Evolutionary conservation across 2,888 invertebrate genomes (phyloP).

Genomic region (Calameuta idolon): DNA sequence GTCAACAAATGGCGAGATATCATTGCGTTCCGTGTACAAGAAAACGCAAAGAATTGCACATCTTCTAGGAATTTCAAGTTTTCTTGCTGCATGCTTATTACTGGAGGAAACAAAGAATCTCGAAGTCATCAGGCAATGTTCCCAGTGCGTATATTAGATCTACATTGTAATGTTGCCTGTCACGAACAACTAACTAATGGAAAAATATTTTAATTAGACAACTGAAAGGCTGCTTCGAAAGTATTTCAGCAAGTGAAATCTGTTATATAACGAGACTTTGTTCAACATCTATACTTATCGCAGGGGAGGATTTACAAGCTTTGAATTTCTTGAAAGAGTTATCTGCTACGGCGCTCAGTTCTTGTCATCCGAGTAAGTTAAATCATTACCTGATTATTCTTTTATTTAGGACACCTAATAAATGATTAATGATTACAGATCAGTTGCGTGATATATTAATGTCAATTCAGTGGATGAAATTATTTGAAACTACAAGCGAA

Average conservation of each 20-base stretch:
- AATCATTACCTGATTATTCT: background rate
- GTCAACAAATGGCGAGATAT: slow-evolving; percentile 17
- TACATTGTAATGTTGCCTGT: background rate
- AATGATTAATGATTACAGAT: background rate
- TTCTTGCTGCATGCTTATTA: slow-evolving; percentile 38
- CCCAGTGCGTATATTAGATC: slow-evolving; percentile 34
- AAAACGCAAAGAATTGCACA: slow-evolving; percentile 39
- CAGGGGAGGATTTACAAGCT: slow-evolving; percentile 21
- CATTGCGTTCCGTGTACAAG: slow-evolving; percentile 25
- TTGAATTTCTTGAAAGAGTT: slow-evolving; percentile 27
- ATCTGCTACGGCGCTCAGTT: slow-evolving; percentile 28
- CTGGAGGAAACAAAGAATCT: slow-evolving; percentile 32
- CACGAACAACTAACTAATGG: background rate
- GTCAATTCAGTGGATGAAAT: background rate
- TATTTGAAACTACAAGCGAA: background rate
- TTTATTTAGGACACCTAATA: background rate
- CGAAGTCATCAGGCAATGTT: slow-evolving; percentile 37
- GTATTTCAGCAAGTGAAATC: background rate
- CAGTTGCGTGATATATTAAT: background rate
- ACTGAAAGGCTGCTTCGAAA: background rate
- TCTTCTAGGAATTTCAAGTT: slow-evolving; percentile 39
- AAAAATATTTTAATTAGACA: background rate
- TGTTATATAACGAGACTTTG: slow-evolving; percentile 33
- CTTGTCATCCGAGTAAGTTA: slow-evolving; percentile 38
- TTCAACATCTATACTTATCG: slow-evolving; percentile 23